Evolutionary conservation across 2,797 vertebrate genomes (phyloP).

Genomic region (Phataginus tricuspis): DNA sequence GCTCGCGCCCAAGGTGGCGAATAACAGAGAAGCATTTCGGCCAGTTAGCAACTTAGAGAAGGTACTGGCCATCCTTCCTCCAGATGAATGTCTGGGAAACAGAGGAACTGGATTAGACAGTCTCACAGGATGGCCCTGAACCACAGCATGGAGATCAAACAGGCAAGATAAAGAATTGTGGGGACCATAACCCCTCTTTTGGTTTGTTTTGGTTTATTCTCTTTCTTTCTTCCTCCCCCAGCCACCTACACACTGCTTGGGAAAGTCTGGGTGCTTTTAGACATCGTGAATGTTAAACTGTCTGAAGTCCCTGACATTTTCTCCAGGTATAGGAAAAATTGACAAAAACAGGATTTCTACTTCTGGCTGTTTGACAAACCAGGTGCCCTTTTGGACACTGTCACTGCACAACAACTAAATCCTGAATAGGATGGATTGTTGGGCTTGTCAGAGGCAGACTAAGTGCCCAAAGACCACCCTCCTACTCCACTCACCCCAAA

Average conservation of each 20-base stretch:
- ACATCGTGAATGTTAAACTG: neutral
- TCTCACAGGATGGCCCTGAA: neutral
- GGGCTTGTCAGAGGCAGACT: neutral
- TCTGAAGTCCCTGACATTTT: neutral
- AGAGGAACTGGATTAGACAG: neutral
- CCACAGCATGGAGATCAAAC: neutral
- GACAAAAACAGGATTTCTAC: neutral
- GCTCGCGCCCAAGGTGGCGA: conserved; percentile 90
- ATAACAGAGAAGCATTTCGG: conserved; percentile 87
- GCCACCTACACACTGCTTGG: neutral
- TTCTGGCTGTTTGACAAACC: neutral
- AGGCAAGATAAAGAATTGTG: neutral
- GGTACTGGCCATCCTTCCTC: conserved; percentile 89
- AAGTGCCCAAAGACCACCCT: neutral
- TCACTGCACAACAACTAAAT: neutral
- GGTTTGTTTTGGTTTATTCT: neutral
- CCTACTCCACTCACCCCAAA: neutral
- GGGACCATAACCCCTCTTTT: neutral
- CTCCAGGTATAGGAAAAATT: neutral
- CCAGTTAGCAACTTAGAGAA: conserved; percentile 91
- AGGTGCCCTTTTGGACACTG: neutral
- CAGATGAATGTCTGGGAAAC: conserved; percentile 64
- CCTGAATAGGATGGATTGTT: neutral
- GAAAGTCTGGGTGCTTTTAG: neutral
- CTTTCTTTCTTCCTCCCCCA: neutral